A percentile compares a stretch with the other conserved stretches of the same genome.
phyloP scores from a whole-genome alignment of 2,797 vertebrate genomes.

The Macroramphosus scolopax region DNA sequence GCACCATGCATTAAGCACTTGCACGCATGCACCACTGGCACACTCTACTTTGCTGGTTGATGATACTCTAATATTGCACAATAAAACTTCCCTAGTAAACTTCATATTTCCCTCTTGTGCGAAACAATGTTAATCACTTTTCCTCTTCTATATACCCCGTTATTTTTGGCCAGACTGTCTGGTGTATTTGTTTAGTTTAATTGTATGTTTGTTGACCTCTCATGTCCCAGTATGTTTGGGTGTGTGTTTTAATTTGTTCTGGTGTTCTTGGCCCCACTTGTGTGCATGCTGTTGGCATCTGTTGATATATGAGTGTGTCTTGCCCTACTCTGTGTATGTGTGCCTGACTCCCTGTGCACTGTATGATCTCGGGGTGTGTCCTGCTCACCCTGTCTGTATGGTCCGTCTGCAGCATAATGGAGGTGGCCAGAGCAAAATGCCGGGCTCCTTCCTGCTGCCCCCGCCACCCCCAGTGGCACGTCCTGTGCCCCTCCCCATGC shows the following conservation, averaged over 20 bases:
- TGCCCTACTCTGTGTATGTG: conserved; percentile 29
- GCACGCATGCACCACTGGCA: no score
- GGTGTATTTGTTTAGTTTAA: conserved; percentile 25
- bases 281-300: conserved; percentile 25
- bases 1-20: conserved; percentile 13
- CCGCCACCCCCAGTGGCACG: conserved; percentile 94
- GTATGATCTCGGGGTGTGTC: conserved; percentile 63
- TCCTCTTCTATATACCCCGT: conserved; percentile 28
- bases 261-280: conserved; percentile 4
- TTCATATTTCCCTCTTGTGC: conserved; percentile 35
- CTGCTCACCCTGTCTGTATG: conserved; percentile 88
- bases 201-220: conserved; percentile 33
- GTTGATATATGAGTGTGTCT: conserved; percentile 30
- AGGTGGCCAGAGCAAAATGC: conserved; percentile 95
- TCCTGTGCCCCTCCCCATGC: conserved; percentile 95
- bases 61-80: conserved; percentile 28
- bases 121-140: conserved; percentile 40
- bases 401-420: conserved; percentile 91
- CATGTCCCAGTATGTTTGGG: conserved; percentile 27
- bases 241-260: conserved; percentile 35
- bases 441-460: conserved; percentile 95
- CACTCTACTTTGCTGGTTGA: conserved; percentile 26
- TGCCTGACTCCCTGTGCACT: conserved; percentile 48
- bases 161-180: conserved; percentile 36
- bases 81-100: conserved; percentile 27